phyloP scores from a whole-genome alignment of 2,797 vertebrate species.

The Oceanodroma leucorhoa region DNA sequence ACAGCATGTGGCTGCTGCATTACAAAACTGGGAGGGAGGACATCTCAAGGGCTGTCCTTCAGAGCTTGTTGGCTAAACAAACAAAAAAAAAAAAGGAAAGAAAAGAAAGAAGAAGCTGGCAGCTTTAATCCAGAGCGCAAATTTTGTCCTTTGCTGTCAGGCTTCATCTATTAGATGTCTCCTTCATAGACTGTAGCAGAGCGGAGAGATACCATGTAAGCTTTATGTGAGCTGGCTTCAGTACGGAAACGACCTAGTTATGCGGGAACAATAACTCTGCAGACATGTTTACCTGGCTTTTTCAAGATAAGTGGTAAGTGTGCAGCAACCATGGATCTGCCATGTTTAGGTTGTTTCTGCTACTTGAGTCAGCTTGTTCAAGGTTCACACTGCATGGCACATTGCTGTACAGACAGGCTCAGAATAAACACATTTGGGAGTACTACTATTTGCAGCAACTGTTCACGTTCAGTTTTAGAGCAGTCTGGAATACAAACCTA shows the following conservation, averaged over 20 bases:
- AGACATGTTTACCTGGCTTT: not conserved
- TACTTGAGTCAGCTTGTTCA: not conserved
- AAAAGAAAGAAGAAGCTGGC: not conserved
- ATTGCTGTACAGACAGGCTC: not conserved
- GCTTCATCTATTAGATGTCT: not conserved
- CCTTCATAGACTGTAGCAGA: not conserved
- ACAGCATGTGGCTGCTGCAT: not conserved
- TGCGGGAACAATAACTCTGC: not conserved
- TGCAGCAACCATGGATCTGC: not conserved
- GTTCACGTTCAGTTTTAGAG: not conserved
- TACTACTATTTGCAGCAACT: not conserved
- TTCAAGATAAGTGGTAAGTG: not conserved
- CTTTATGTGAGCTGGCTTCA: not conserved
- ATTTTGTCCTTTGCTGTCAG: not conserved
- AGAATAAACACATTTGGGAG: not conserved
- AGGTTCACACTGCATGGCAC: rapidly evolving
- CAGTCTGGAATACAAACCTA: not conserved
- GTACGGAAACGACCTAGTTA: not conserved
- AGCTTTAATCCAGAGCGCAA: not conserved
- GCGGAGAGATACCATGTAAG: not conserved
- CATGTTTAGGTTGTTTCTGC: not conserved
- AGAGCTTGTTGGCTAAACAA: not conserved
- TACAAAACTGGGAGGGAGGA: not conserved
- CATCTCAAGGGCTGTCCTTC: not conserved
- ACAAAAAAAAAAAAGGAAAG: rapidly evolving